Conservation (phyloP, 1,140 invertebrate genomes). For the Aphelenchoides avenae region DNA sequence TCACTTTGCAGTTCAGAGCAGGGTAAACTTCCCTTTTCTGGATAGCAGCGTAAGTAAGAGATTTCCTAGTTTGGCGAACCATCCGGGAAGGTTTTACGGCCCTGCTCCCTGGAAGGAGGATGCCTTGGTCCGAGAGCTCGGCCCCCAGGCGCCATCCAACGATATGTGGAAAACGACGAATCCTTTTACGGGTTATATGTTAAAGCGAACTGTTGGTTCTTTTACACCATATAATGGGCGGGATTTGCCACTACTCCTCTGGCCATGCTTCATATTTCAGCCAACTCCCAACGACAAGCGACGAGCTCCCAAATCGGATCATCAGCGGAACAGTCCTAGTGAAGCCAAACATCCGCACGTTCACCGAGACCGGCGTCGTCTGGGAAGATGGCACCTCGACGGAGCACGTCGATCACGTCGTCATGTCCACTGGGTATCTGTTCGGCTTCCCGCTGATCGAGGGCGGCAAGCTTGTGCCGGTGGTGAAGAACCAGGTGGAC, state of each 20-base stretch:
- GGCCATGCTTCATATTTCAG: constrained; percentile 56
- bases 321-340: constrained; percentile 60
- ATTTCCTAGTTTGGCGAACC: too few relatives aligned
- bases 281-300: constrained; percentile 66
- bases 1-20: too few relatives aligned
- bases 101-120: too few relatives aligned
- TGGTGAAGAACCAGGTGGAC: constrained; percentile 58
- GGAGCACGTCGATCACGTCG: constrained; percentile 42
- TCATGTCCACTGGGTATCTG: constrained; percentile 51
- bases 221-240: too few relatives aligned
- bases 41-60: too few relatives aligned
- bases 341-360: constrained; percentile 58
- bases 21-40: too few relatives aligned
- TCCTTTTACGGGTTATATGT: too few relatives aligned
- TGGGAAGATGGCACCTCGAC: constrained; percentile 59
- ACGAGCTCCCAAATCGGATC: constrained; percentile 64
- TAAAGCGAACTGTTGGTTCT: too few relatives aligned
- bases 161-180: too few relatives aligned
- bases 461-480: constrained; percentile 33
- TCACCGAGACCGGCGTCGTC: constrained; percentile 59
- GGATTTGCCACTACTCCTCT: background rate
- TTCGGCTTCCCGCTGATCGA: constrained; percentile 54
- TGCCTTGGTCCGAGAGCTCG: too few relatives aligned
- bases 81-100: too few relatives aligned
- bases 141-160: too few relatives aligned